These are phyloP conservation scores for Lepus europaeus DNA, from an alignment of 2,113 vertebrate genomes.

Conservation along the genomic window DNA sequence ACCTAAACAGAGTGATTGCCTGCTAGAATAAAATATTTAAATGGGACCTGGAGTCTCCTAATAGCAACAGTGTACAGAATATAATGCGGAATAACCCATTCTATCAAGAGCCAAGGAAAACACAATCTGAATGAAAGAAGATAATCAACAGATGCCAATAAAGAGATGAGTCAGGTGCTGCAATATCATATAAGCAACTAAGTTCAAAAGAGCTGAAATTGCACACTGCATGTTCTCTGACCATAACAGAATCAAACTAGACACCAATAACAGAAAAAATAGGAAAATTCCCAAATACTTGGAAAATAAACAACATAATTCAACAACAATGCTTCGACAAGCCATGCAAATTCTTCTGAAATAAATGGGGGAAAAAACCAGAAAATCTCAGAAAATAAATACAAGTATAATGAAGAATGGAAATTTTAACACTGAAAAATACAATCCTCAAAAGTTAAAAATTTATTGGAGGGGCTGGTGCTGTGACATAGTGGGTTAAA, in stretches of 20 bases:
- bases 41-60: not conserved
- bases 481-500: no score
- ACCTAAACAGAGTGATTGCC: not conserved
- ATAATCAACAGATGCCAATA: not conserved
- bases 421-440: conserved; percentile 54
- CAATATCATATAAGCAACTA: conserved; percentile 37
- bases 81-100: conserved; percentile 2
- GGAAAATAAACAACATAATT: no score
- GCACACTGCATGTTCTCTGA: no score
- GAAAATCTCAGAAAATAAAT: conserved; percentile 47
- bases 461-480: not conserved
- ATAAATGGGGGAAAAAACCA: conserved; percentile 48
- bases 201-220: not conserved
- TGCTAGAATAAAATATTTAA: conserved; percentile 61
- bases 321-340: not conserved
- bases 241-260: no score
- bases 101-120: conserved; percentile 56
- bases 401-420: conserved; percentile 24
- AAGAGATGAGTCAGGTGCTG: conserved; percentile 16
- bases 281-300: no score
- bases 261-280: no score
- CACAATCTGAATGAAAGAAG: conserved; percentile 48
- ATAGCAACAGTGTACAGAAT: conserved; percentile 25
- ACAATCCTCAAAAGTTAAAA: conserved; percentile 13
- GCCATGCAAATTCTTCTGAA: conserved; percentile 17